A percentile compares a stretch with the other conserved stretches of the same genome.
Evolutionary conservation across 2,888 invertebrate genomes (phyloP).

Genomic region (Melanchra persicariae): DNA sequence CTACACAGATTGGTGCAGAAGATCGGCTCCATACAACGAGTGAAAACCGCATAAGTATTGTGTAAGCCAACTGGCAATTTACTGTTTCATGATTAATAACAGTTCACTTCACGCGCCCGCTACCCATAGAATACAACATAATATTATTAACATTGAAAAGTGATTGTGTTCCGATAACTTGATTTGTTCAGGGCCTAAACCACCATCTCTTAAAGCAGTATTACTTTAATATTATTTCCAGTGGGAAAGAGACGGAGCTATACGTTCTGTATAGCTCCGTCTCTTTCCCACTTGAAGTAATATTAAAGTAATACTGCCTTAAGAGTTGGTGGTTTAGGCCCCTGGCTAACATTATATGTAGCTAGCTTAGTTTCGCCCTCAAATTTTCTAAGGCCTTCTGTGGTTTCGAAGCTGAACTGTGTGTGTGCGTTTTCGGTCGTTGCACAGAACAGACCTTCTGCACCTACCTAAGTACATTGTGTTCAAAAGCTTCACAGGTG

Average conservation of each 20-base stretch:
- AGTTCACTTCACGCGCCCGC: constrained; percentile 1
- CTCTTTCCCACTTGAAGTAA: too few relatives aligned
- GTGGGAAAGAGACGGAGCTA: too few relatives aligned
- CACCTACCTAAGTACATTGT: not conserved
- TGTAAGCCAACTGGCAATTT: too few relatives aligned
- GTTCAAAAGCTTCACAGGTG: constrained; percentile 35
- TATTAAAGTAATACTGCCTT: too few relatives aligned
- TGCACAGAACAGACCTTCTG: not conserved
- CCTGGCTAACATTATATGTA: too few relatives aligned
- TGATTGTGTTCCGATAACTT: constrained; percentile 26
- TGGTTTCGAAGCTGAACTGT: not conserved
- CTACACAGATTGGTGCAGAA: not conserved
- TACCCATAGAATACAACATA: constrained; percentile 34
- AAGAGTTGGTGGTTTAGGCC: too few relatives aligned
- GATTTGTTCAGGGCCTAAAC: constrained; percentile 38
- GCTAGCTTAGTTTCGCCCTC: not conserved
- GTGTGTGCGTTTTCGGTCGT: not conserved
- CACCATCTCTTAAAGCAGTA: too few relatives aligned
- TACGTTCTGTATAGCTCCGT: too few relatives aligned
- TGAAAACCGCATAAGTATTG: not conserved
- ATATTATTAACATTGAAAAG: constrained; percentile 45
- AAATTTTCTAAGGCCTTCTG: not conserved
- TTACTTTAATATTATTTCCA: too few relatives aligned
- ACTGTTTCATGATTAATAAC: too few relatives aligned
- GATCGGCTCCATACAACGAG: not conserved